phyloP scores from a whole-genome alignment of 1,140 invertebrate species.

The Eueides isabella region DNA sequence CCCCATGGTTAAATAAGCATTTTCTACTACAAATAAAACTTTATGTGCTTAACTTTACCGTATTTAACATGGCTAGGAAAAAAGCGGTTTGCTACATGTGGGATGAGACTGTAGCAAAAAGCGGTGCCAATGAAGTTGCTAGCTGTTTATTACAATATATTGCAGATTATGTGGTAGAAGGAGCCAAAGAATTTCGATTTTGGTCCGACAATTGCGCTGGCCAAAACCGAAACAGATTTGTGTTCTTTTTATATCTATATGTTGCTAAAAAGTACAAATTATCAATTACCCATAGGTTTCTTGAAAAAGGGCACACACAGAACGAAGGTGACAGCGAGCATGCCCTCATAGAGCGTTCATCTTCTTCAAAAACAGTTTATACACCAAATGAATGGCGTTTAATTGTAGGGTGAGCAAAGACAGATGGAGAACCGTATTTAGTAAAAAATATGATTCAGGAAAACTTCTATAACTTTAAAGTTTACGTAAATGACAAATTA shows the following conservation, averaged over 20 bases:
- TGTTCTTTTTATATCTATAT: slow-evolving; percentile 55
- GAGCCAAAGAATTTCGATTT: slow-evolving; percentile 37
- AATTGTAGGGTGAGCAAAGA: no score
- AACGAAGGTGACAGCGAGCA: slow-evolving; percentile 57
- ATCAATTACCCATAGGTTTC: slow-evolving; percentile 55
- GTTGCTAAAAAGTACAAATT: slow-evolving; percentile 41
- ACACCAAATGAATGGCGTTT: no score
- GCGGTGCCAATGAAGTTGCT: slow-evolving; percentile 40
- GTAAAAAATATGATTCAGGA: no score
- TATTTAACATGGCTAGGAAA: slow-evolving; percentile 21
- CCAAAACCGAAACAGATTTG: slow-evolving; percentile 59
- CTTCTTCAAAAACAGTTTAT: no score
- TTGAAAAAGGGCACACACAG: slow-evolving; percentile 53
- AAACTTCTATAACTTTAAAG: no score
- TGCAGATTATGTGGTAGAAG: slow-evolving; percentile 14
- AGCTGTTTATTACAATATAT: slow-evolving; percentile 44
- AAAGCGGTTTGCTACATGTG: slow-evolving; percentile 45
- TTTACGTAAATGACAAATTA: no score
- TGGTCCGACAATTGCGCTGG: slow-evolving; percentile 60
- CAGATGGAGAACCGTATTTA: no score
- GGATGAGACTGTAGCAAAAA: slow-evolving; percentile 38
- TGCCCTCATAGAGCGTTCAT: slow-evolving; percentile 55
- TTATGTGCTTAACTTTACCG: neutral
- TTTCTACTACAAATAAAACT: slow-evolving; percentile 20
- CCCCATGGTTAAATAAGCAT: slow-evolving; percentile 9